These are phyloP conservation scores for Abramis brama DNA, from an alignment of 2,113 vertebrate species.

Conservation along the genomic window DNA sequence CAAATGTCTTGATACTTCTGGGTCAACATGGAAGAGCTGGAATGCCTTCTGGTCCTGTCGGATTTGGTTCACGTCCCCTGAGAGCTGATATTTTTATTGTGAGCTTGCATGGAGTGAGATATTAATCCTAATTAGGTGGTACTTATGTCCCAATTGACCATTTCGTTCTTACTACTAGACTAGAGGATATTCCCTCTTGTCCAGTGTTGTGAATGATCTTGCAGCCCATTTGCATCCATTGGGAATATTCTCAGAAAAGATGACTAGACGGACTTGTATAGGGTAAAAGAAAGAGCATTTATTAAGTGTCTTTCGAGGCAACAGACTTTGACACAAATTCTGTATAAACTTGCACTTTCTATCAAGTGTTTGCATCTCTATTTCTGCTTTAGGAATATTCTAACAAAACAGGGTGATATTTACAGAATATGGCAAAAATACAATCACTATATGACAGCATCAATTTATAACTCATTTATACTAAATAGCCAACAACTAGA, in stretches of 20 bases:
- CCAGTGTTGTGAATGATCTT: conserved; percentile 45
- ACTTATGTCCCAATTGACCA: conserved; percentile 72
- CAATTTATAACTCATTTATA: too few species aligned
- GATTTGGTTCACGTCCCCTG: conserved; percentile 67
- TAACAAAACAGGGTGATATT: not conserved
- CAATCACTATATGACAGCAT: not conserved
- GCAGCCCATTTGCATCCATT: conserved; percentile 67
- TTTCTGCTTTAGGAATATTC: not conserved
- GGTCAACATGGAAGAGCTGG: conserved; percentile 60
- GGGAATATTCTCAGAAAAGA: conserved; percentile 48
- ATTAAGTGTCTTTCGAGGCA: not conserved
- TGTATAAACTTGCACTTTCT: not conserved
- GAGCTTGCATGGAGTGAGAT: conserved; percentile 62
- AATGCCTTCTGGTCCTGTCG: conserved; percentile 65
- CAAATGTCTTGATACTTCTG: conserved; percentile 55
- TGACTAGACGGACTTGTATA: not conserved
- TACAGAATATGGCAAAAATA: not conserved
- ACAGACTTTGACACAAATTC: not conserved
- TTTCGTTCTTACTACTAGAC: conserved; percentile 66
- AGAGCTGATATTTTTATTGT: conserved; percentile 72
- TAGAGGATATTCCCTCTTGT: conserved; percentile 58
- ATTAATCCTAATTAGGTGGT: conserved; percentile 78
- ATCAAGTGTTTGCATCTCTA: not conserved
- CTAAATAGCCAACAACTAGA: too few species aligned
- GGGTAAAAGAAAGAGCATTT: not conserved